Evolutionary conservation across 2,888 invertebrate species (phyloP).

Genomic region (Epinotia ramella): DNA sequence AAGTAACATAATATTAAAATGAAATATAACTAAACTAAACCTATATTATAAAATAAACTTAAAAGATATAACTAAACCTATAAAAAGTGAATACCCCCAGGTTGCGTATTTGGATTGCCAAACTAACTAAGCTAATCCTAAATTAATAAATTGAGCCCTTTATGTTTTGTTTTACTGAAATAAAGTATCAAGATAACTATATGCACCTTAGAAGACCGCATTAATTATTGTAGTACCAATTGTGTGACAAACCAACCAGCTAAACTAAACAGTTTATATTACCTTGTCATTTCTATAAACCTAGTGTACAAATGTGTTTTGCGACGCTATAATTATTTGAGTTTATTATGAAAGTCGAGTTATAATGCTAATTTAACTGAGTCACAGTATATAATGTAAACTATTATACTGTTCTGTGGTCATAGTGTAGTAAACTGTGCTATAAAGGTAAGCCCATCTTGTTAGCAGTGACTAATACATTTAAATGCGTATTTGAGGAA

Average conservation of each 20-base stretch:
- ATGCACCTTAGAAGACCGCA: not conserved
- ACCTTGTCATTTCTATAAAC: conserved; percentile 5
- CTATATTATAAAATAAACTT: no score
- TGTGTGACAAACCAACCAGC: not conserved
- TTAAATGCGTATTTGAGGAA: not conserved
- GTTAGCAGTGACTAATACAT: not conserved
- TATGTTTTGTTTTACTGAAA: not conserved
- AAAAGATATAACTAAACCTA: no score
- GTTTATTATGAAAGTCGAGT: conserved; percentile 32
- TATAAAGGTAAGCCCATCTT: not conserved
- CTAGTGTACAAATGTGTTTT: not conserved
- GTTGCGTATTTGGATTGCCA: no score
- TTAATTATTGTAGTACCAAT: not conserved
- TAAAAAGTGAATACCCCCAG: no score
- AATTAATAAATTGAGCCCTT: not conserved
- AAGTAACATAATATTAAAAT: no score
- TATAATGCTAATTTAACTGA: conserved; percentile 20
- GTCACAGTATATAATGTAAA: not conserved
- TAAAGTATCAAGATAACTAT: not conserved
- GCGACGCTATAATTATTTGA: conserved; percentile 20
- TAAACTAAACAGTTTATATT: conserved; percentile 29
- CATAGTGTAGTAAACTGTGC: not conserved
- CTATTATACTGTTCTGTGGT: no score
- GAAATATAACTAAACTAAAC: no score
- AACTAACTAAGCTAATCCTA: no score